A percentile compares a stretch with the other conserved stretches of the same genome.
These are phyloP conservation scores for Pyrgilauda ruficollis DNA, from an alignment of 2,113 vertebrate species.

Conservation along the genomic window DNA sequence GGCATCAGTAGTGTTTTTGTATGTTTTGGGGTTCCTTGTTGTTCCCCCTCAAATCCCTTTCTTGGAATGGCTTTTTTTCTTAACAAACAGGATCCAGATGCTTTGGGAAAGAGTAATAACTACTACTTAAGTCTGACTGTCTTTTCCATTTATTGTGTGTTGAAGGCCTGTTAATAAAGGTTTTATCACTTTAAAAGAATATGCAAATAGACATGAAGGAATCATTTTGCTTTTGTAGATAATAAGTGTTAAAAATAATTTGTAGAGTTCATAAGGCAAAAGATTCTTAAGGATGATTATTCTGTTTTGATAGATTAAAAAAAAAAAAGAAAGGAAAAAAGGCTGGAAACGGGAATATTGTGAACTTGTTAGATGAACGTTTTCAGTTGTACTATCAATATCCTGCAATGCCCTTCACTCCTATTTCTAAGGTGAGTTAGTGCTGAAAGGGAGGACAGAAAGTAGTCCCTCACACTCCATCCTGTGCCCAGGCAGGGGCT, in stretches of 20 bases:
- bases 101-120: background rate
- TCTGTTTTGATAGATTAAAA: background rate
- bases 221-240: background rate
- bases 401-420: background rate
- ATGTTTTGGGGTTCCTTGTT: background rate
- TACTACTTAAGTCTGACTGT: background rate
- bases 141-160: background rate
- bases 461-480: background rate
- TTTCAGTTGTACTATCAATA: background rate
- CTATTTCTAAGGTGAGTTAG: background rate
- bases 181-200: background rate
- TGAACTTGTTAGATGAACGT: background rate
- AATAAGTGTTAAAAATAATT: slow-evolving; percentile 30
- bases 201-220: background rate
- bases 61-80: background rate
- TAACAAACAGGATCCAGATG: background rate
- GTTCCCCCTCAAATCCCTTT: background rate
- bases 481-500: background rate
- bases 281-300: background rate
- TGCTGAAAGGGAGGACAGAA: background rate
- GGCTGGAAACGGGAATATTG: background rate
- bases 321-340: background rate
- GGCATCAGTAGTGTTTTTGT: background rate
- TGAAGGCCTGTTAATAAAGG: background rate
- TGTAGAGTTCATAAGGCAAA: background rate